Conservation (phyloP, 2,113 vertebrate species). For the Condylura cristata region DNA sequence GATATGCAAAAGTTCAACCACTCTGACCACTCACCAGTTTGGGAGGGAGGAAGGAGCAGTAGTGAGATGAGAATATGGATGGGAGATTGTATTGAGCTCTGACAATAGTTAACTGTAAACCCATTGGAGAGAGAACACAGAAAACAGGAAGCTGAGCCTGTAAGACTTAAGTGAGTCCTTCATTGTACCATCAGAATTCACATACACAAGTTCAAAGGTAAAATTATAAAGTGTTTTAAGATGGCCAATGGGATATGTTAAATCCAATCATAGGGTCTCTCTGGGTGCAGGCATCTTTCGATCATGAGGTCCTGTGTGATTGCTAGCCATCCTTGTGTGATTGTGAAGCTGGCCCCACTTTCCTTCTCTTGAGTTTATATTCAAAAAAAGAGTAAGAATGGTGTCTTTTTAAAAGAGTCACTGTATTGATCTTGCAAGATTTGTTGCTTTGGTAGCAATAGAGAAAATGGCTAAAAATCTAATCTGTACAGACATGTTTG, state of each 20-base stretch:
- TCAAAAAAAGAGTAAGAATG: not conserved
- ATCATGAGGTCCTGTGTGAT: not conserved
- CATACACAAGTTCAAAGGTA: not conserved
- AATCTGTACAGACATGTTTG: not conserved
- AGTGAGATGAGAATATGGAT: not conserved
- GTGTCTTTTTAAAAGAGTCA: not conserved
- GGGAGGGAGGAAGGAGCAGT: not conserved
- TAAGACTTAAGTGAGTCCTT: not conserved
- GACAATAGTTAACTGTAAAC: not conserved
- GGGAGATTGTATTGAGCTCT: not conserved
- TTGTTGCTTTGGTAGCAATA: not conserved
- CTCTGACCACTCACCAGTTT: not conserved
- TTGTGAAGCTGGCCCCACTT: not conserved
- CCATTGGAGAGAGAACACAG: not conserved
- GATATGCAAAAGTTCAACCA: not conserved
- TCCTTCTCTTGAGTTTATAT: not conserved
- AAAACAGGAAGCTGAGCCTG: not conserved
- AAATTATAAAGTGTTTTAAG: not conserved
- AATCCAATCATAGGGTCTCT: too few relatives aligned
- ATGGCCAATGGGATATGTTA: not conserved
- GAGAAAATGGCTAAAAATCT: not conserved
- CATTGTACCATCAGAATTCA: not conserved
- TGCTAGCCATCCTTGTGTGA: fast-evolving
- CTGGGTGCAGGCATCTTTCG: not conserved
- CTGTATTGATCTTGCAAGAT: not conserved